phyloP scores from a whole-genome alignment of 2,888 invertebrate genomes.

The Doris montereyensis region DNA sequence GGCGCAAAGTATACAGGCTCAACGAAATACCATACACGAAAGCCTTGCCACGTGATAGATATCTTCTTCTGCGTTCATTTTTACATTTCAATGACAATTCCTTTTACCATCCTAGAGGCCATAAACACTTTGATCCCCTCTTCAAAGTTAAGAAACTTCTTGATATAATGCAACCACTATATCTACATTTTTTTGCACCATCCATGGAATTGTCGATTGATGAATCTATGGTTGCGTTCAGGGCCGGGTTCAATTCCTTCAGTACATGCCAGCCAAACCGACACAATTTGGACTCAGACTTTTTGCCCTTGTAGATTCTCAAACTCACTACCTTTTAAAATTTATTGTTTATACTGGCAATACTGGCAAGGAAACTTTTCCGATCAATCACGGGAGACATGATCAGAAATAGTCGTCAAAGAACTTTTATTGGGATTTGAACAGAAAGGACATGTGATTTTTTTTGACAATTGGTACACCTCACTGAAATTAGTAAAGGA shows the following conservation, averaged over 20 bases:
- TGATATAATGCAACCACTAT: not conserved
- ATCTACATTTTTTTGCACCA: not conserved
- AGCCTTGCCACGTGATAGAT: slow-evolving; percentile 11
- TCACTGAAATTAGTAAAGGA: not conserved
- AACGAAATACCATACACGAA: not conserved
- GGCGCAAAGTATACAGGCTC: slow-evolving; percentile 21
- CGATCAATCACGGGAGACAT: too few species aligned
- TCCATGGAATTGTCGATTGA: slow-evolving; percentile 13
- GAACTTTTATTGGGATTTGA: not conserved
- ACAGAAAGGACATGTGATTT: slow-evolving; percentile 22
- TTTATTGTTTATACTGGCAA: slow-evolving; percentile 7
- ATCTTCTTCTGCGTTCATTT: not conserved
- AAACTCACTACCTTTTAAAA: not conserved
- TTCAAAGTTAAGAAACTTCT: slow-evolving; percentile 1
- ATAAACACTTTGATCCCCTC: slow-evolving; percentile 22
- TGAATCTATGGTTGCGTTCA: slow-evolving; percentile 27
- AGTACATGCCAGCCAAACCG: slow-evolving; percentile 26
- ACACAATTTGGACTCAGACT: slow-evolving; percentile 20
- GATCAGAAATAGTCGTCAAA: too few species aligned
- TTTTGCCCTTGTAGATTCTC: slow-evolving; percentile 14
- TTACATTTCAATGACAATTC: slow-evolving; percentile 8
- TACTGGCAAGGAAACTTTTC: not conserved
- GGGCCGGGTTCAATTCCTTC: slow-evolving; percentile 1
- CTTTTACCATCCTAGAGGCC: not conserved
- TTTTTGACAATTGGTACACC: slow-evolving; percentile 14